Evolutionary conservation across 2,888 invertebrate species (phyloP).

Genomic region (Drosophila conformis): DNA sequence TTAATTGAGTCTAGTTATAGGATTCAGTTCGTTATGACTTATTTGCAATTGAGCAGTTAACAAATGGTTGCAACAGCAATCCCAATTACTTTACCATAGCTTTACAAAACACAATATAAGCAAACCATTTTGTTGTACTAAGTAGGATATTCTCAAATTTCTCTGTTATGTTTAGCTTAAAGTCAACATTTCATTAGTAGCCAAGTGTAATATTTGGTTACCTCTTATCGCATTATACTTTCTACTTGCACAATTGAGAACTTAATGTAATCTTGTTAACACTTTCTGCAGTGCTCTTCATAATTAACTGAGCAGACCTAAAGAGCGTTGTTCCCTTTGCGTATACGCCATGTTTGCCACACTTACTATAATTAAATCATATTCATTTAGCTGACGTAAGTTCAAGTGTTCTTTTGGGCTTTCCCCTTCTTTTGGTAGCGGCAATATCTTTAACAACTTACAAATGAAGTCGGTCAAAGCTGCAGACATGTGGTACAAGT

Average conservation of each 20-base stretch:
- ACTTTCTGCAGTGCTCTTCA: slow-evolving; percentile 24
- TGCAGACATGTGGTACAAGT: slow-evolving; percentile 61
- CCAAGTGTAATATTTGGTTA: slow-evolving; percentile 21
- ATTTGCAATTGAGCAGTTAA: slow-evolving; percentile 40
- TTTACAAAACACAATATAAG: neutral
- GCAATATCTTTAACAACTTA: slow-evolving; percentile 47
- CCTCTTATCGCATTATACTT: slow-evolving; percentile 13
- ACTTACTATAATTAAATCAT: slow-evolving; percentile 52
- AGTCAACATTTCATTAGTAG: slow-evolving; percentile 58
- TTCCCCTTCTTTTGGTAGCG: neutral
- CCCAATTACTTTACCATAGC: neutral
- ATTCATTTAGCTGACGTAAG: slow-evolving; percentile 61
- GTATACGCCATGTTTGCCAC: slow-evolving; percentile 50
- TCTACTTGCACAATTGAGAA: slow-evolving; percentile 29
- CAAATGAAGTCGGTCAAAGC: slow-evolving; percentile 62
- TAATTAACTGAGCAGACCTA: slow-evolving; percentile 13
- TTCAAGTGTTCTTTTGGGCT: slow-evolving; percentile 30
- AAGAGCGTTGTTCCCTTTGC: slow-evolving; percentile 27
- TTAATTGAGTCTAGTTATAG: slow-evolving; percentile 53
- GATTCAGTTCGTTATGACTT: slow-evolving; percentile 57
- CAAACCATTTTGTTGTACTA: neutral
- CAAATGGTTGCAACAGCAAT: neutral
- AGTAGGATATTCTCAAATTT: neutral
- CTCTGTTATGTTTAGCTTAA: neutral
- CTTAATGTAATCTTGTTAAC: slow-evolving; percentile 57